A percentile compares a stretch with the other conserved stretches of the same genome.
phyloP scores from a whole-genome alignment of 2,113 vertebrate species.

The Esox niger region DNA sequence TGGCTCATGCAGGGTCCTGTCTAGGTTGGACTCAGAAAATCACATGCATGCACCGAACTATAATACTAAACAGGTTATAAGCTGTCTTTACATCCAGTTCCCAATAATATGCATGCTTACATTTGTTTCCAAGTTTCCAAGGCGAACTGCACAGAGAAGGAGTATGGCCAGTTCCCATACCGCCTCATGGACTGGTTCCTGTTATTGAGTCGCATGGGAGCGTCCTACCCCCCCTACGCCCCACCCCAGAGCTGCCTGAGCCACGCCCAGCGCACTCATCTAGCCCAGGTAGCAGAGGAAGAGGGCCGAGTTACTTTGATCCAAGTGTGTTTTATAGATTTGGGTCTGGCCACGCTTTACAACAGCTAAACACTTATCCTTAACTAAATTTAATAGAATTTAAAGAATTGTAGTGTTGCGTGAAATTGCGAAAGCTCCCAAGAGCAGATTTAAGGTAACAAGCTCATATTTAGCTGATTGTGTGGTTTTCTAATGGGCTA shows the following conservation, averaged over 20 bases:
- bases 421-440: neutral
- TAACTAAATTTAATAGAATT: too few relatives aligned
- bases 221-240: conserved; percentile 44
- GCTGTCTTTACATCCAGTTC: too few relatives aligned
- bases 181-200: conserved; percentile 71
- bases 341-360: neutral
- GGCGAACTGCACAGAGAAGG: conserved; percentile 40
- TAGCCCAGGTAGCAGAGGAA: conserved; percentile 52
- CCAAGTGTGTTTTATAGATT: neutral
- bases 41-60: neutral
- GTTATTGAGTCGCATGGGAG: conserved; percentile 64
- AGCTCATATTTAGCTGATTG: conserved; percentile 46
- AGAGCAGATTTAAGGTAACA: neutral
- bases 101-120: too few relatives aligned
- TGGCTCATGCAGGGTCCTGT: conserved; percentile 68
- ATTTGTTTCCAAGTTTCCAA: conserved; percentile 33
- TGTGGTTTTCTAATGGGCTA: conserved; percentile 33
- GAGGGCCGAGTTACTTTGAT: neutral
- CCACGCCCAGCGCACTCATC: conserved; percentile 41
- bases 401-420: neutral
- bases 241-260: conserved; percentile 55
- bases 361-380: too few relatives aligned
- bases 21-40: conserved; percentile 50
- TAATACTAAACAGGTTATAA: too few relatives aligned
- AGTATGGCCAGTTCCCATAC: conserved; percentile 71